These are phyloP conservation scores for Nymphalis io DNA, from an alignment of 1,140 invertebrate species.

Conservation along the genomic window DNA sequence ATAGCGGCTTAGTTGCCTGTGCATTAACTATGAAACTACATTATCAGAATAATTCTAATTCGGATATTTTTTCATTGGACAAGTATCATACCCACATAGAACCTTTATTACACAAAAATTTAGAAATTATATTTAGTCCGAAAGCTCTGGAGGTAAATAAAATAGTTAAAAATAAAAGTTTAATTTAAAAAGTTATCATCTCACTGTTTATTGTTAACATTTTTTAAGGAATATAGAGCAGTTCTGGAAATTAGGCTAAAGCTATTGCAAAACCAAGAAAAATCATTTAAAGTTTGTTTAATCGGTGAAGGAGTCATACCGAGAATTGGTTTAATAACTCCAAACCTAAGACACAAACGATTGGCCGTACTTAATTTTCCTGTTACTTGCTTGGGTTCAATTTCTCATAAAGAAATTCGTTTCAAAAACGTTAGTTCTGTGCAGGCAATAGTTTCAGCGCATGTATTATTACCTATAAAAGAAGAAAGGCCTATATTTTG, in stretches of 20 bases:
- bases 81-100: constrained; percentile 71
- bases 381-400: constrained; percentile 66
- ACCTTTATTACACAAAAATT: constrained; percentile 64
- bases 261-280: constrained; percentile 61
- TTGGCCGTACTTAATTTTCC: constrained; percentile 55
- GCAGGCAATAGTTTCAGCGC: constrained; percentile 48
- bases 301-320: constrained; percentile 72
- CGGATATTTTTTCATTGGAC: constrained; percentile 65
- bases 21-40: constrained; percentile 64
- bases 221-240: constrained; percentile 67
- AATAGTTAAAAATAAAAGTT: constrained; percentile 1
- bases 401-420: constrained; percentile 49
- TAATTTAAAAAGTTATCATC: not conserved
- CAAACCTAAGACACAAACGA: constrained; percentile 49
- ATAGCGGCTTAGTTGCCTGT: constrained; percentile 70
- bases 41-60: constrained; percentile 59
- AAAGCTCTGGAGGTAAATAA: constrained; percentile 60
- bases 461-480: constrained; percentile 42
- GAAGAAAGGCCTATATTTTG: constrained; percentile 64
- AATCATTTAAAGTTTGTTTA: constrained; percentile 69
- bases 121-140: constrained; percentile 71
- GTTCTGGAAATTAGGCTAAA: constrained; percentile 71
- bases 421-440: constrained; percentile 67
- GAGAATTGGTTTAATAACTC: constrained; percentile 56
- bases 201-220: not conserved